These are phyloP conservation scores for Pomacea maculata DNA, from an alignment of 1,140 invertebrate species.

Conservation along the genomic window DNA sequence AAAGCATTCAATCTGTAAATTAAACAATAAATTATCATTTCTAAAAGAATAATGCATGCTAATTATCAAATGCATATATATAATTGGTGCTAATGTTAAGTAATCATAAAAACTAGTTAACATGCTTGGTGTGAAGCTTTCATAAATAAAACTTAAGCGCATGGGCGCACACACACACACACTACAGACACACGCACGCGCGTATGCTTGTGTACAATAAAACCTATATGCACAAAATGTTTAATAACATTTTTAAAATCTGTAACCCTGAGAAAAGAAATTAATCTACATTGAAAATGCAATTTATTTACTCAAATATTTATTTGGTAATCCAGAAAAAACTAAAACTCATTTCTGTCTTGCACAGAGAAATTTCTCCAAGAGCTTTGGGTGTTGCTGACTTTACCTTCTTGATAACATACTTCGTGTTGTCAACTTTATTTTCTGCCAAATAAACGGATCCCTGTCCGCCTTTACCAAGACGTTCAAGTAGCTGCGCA, in stretches of 20 bases:
- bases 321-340: too few species aligned
- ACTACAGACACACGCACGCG: too few species aligned
- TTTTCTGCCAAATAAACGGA: slow-evolving; percentile 50
- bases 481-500: slow-evolving; percentile 52
- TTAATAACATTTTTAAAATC: neutral
- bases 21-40: neutral
- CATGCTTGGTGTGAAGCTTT: too few species aligned
- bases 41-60: slow-evolving; percentile 7
- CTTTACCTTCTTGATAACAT: slow-evolving; percentile 59
- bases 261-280: neutral
- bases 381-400: neutral
- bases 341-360: too few species aligned
- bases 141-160: too few species aligned
- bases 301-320: too few species aligned
- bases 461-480: slow-evolving; percentile 56
- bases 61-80: neutral
- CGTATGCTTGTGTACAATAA: too few species aligned
- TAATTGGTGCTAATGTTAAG: too few species aligned
- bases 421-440: slow-evolving; percentile 40
- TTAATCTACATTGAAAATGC: too few species aligned
- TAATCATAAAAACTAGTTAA: too few species aligned
- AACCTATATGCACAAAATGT: neutral
- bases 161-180: too few species aligned
- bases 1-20: slow-evolving; percentile 57
- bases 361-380: too few species aligned